Conservation (phyloP, 2,888 invertebrate genomes). For the Spicauda simplicius region DNA sequence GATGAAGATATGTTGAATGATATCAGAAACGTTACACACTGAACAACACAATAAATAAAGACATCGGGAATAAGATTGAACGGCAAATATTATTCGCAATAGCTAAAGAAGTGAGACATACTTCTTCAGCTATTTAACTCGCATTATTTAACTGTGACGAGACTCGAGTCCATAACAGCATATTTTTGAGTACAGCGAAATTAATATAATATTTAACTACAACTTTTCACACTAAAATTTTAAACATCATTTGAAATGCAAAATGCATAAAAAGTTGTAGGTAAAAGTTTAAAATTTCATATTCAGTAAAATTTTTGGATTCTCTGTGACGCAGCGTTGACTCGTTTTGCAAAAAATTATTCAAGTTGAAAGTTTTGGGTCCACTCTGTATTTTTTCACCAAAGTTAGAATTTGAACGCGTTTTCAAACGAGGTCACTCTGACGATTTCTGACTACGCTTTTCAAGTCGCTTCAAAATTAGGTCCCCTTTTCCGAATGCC, state of each 20-base stretch:
- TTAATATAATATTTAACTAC: not conserved
- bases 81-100: too few relatives aligned
- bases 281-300: not conserved
- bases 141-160: too few relatives aligned
- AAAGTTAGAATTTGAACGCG: conserved; percentile 23
- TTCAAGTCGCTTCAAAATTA: conserved; percentile 12
- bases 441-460: conserved; percentile 26
- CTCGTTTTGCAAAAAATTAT: conserved; percentile 22
- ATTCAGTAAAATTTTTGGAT: conserved; percentile 5
- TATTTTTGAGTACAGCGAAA: not conserved
- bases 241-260: not conserved
- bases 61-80: too few relatives aligned
- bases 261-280: not conserved
- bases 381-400: conserved; percentile 21
- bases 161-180: too few relatives aligned
- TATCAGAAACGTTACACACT: too few relatives aligned
- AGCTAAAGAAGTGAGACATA: too few relatives aligned
- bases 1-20: too few relatives aligned
- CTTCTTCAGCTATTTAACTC: too few relatives aligned
- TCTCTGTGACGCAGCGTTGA: conserved; percentile 1
- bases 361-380: conserved; percentile 19
- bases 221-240: not conserved
- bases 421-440: conserved; percentile 23
- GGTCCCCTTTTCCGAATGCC: not conserved
- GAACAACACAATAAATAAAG: too few relatives aligned